Conservation (phyloP, 2,797 vertebrate species). For the Enteromius mattozi region DNA sequence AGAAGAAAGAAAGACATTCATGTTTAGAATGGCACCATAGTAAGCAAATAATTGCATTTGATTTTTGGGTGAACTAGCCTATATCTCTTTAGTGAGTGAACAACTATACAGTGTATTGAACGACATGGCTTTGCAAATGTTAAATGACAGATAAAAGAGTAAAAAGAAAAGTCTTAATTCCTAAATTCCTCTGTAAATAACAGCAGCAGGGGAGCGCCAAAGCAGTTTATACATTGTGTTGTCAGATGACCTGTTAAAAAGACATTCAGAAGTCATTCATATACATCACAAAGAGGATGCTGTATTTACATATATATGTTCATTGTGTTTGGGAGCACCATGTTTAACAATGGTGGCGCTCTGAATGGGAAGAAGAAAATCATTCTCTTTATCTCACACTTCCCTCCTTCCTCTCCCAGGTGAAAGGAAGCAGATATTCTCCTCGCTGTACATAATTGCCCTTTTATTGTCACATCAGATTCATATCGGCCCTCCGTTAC, state of each 20-base stretch:
- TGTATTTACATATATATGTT: slow-evolving; percentile 37
- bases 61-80: not conserved
- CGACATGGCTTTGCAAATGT: slow-evolving; percentile 1
- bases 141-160: slow-evolving; percentile 18
- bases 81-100: not conserved
- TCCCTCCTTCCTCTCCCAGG: slow-evolving; percentile 53
- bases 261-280: slow-evolving; percentile 37
- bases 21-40: not conserved
- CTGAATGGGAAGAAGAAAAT: slow-evolving; percentile 42
- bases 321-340: slow-evolving; percentile 32
- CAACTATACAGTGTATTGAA: not conserved
- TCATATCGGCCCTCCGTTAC: slow-evolving; percentile 71
- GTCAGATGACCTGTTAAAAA: slow-evolving; percentile 31
- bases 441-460: slow-evolving; percentile 77
- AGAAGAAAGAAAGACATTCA: not conserved
- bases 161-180: slow-evolving; percentile 6
- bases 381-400: slow-evolving; percentile 53
- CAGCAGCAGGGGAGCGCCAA: slow-evolving; percentile 1
- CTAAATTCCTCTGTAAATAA: slow-evolving; percentile 32
- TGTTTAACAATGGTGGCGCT: slow-evolving; percentile 41
- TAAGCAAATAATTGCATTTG: not conserved
- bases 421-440: slow-evolving; percentile 66
- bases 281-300: slow-evolving; percentile 41
- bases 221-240: not conserved
- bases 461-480: slow-evolving; percentile 83